Evolutionary conservation across 1,140 invertebrate genomes (phyloP), one percentile per base, ranked within the genome.

Genomic region (Adoxophyes honmai): DNA sequence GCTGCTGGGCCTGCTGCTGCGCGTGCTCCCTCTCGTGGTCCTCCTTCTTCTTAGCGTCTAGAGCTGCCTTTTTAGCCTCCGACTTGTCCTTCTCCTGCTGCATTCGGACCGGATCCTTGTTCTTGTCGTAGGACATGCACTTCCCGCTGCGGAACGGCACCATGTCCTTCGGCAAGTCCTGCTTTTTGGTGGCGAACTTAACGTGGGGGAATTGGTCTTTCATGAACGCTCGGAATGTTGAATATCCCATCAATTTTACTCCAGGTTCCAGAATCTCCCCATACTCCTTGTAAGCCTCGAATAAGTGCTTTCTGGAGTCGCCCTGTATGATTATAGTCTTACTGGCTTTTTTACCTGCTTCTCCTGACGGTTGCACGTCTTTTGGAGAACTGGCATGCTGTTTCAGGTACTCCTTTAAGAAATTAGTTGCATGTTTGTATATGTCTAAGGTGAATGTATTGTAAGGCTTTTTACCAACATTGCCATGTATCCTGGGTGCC

Each of bases 201-300:
- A 95, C 91, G 68, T 95, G 92, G 1, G 94, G 94, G 81, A 95
- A 95, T 73, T 95, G 94, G 66, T 94, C 93, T 73, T 94, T 95
- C 92, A 95, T 93, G 69, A 95, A 95, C 67, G 94, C 91, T 55
- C 94, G 88, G 82, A 96, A 96, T 14, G 94, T 94, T 0, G 94
- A 94, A 68, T 95, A 96, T 0, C 94, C 94, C 93, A 96, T 94
- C 0, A 93, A 85, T 85, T 94, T 94, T 13, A 93, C 91, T 36
- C 91, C 91, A 0, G 93, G 92, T 51, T 92, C 92, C 21, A 92
- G 73, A 57, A 92, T 91, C 78, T 92, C 92, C 60, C 93, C 93
- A 75, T 93, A 94, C 60, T 94, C 92, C 72, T 92, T 92, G 67
- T 95, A 96, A 18, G 91, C 90, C 64, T 94, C 92, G 70, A 95